Percentiles rank a stretch among this genome's conserved stretches.
These are phyloP conservation scores for Neoniphon sammara DNA, from an alignment of 2,797 vertebrate species.

Conservation along the genomic window DNA sequence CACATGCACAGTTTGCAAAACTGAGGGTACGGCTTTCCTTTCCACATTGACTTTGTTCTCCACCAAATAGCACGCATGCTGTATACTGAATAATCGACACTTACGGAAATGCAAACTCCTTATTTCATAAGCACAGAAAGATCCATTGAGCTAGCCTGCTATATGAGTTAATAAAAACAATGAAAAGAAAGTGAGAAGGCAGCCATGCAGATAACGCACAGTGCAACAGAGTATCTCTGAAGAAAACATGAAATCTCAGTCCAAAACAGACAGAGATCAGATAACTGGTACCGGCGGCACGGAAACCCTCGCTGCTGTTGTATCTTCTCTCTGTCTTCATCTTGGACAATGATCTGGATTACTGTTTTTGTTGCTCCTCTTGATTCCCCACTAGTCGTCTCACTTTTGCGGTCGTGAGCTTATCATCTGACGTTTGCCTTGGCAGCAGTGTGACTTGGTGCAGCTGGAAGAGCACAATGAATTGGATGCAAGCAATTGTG, in stretches of 20 bases:
- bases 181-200: too few species aligned
- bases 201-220: too few species aligned
- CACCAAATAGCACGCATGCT: too few species aligned
- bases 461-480: slow-evolving; percentile 72
- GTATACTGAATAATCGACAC: too few species aligned
- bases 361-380: slow-evolving; percentile 57
- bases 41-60: too few species aligned
- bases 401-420: slow-evolving; percentile 53
- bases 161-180: too few species aligned
- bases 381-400: slow-evolving; percentile 54
- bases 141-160: too few species aligned
- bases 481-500: slow-evolving; percentile 73
- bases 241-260: slow-evolving; percentile 30
- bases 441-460: slow-evolving; percentile 61
- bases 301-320: slow-evolving; percentile 34
- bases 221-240: slow-evolving; percentile 31
- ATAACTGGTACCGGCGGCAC: slow-evolving; percentile 47
- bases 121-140: too few species aligned
- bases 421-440: slow-evolving; percentile 66
- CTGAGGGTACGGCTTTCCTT: too few species aligned
- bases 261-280: slow-evolving; percentile 40
- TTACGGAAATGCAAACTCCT: too few species aligned
- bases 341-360: slow-evolving; percentile 56
- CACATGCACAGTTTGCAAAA: too few species aligned
- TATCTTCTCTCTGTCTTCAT: slow-evolving; percentile 43